Base-by-base conservation (phyloP, 2,888 invertebrate genomes). In the Phorcus lineatus region DNA sequence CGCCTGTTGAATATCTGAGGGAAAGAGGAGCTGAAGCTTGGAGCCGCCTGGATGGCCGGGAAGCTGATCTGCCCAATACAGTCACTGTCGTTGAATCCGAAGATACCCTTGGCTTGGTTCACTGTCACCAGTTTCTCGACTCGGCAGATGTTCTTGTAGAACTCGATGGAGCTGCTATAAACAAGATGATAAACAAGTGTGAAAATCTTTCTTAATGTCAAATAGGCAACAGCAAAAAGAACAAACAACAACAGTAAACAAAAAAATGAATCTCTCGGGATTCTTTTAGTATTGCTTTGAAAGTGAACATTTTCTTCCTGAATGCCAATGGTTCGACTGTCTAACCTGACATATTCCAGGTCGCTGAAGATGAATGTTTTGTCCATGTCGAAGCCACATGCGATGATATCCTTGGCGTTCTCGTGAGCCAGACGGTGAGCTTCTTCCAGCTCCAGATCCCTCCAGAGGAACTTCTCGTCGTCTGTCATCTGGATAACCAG, bases 291-390 rank as follows among this genome's bases (percentile, higher is more conserved):
- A n/a, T n/a, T n/a, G n/a, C 13, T 11, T 6, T 47, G 47, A 13
- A 1, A 6, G 13, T 47, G 13, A 11, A 47, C 1, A 11, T 47
- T 11, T 11, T 11, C 47, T 47, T 47, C 47, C 7, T 11, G 13
- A 11, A 47, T 47, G 1, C 47, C 11, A 7, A 62, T 74, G 16
- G 36, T 36, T 11, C n/a, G n/a, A n/a, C n/a, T n/a, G n/a, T n/a
- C 94, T 94, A 93, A 97, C 97, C 98, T 97, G 93, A 99, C 97
- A 93, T 97, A 99, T 86, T 97, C 96, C 80, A 98, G 94, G 94
- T 99, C 96, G 78, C 97, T 97, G 92, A 99, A 99, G 88, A 99
- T 98, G 92, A 99, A 99, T 0, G 99, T 99, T 91, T 98, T 99
- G 0, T 97, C 95, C 0, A 95, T 93, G 92, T 98, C 96, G 93